Evolutionary conservation across 2,113 vertebrate species (phyloP).

Genomic region (Brevimyrus niger): DNA sequence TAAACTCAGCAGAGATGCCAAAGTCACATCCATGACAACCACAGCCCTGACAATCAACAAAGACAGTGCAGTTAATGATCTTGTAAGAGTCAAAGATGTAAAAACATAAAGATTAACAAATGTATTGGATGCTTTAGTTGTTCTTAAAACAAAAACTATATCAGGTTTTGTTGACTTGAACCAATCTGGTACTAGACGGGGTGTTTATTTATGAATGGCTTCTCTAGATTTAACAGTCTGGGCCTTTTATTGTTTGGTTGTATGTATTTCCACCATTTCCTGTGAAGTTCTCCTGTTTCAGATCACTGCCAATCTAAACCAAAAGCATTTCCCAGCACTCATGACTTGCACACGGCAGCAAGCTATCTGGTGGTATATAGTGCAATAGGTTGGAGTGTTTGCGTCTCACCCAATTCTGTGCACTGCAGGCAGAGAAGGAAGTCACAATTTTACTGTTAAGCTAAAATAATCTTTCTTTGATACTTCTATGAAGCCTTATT

Average conservation of each 20-base stretch:
- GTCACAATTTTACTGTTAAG: background rate
- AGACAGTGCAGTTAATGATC: background rate
- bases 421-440: background rate
- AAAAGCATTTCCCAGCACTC: background rate
- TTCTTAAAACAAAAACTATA: background rate
- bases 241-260: background rate
- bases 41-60: background rate
- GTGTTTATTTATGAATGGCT: background rate
- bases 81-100: background rate
- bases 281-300: background rate
- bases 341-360: background rate
- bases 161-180: background rate
- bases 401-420: background rate
- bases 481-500: background rate
- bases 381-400: background rate
- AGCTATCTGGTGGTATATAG: background rate
- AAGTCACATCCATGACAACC: background rate
- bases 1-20: background rate
- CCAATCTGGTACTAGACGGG: background rate
- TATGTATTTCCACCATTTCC: constrained; percentile 12
- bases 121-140: background rate
- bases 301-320: background rate
- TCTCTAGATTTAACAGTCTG: background rate
- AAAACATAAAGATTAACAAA: background rate
- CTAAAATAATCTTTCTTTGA: background rate